phyloP scores from a whole-genome alignment of 2,888 invertebrate genomes.

The Mycogona germanica region DNA sequence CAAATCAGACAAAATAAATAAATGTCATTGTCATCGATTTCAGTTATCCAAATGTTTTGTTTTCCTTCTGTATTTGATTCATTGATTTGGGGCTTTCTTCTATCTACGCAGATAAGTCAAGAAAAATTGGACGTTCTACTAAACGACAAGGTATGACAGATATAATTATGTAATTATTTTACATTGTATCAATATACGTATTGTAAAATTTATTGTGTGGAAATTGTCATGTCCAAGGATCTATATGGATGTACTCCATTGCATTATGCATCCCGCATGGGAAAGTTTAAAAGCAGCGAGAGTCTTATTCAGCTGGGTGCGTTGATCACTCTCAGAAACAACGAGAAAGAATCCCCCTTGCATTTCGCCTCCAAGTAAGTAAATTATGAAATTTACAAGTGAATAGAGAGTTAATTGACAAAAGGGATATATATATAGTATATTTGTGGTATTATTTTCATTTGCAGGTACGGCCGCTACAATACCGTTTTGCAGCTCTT shows the following conservation, averaged over 20 bases:
- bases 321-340: conserved; percentile 68
- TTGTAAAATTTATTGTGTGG: no score
- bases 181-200: no score
- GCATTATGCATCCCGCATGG: conserved; percentile 79
- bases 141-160: no score
- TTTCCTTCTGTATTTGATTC: not conserved
- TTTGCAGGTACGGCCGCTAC: conserved; percentile 56
- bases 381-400: no score
- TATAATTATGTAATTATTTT: no score
- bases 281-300: conserved; percentile 52
- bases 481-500: conserved; percentile 69
- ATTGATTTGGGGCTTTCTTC: not conserved
- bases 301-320: conserved; percentile 68
- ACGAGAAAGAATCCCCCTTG: conserved; percentile 73
- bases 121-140: conserved; percentile 29
- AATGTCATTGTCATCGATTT: not conserved
- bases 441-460: not conserved
- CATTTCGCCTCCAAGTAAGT: conserved; percentile 73
- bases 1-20: not conserved
- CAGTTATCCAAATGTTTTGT: not conserved
- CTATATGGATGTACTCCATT: conserved; percentile 76
- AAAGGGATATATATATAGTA: not conserved
- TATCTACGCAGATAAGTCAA: conserved; percentile 12
- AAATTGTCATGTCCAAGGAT: no score
- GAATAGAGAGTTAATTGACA: no score